Percentiles rank a stretch among this genome's conserved stretches.
These are phyloP conservation scores for Talpa occidentalis DNA, from an alignment of 2,113 vertebrate species.

Conservation along the genomic window DNA sequence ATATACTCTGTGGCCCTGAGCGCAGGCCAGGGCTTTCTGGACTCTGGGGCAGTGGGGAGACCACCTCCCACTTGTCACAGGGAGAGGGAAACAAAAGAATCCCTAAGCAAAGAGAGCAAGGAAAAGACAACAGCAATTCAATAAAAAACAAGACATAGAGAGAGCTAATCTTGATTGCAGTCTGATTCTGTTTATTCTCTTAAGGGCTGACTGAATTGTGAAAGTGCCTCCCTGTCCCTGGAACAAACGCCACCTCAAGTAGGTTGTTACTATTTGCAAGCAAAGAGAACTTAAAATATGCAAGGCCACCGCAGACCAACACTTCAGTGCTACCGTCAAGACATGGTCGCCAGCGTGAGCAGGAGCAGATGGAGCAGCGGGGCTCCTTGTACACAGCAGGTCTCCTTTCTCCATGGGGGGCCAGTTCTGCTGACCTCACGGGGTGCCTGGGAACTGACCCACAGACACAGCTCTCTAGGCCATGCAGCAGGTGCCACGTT, in stretches of 20 bases:
- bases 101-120: background rate
- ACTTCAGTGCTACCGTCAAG: background rate
- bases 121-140: background rate
- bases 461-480: too few species aligned
- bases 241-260: background rate
- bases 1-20: background rate
- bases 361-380: accelerated
- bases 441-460: background rate
- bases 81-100: background rate
- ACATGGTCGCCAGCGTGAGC: accelerated
- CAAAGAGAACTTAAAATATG: background rate
- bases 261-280: background rate
- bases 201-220: background rate
- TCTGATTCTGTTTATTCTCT: background rate
- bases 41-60: accelerated
- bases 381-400: background rate
- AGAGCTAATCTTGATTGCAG: background rate
- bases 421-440: background rate
- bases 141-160: background rate
- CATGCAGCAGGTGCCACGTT: background rate
- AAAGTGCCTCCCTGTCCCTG: background rate
- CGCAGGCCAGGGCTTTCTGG: background rate
- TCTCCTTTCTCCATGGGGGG: background rate
- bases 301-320: background rate
- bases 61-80: background rate